Percentiles rank a stretch among this genome's conserved stretches.
Conservation (phyloP, 2,113 vertebrate genomes). For the Pogonocichla stellata region DNA sequence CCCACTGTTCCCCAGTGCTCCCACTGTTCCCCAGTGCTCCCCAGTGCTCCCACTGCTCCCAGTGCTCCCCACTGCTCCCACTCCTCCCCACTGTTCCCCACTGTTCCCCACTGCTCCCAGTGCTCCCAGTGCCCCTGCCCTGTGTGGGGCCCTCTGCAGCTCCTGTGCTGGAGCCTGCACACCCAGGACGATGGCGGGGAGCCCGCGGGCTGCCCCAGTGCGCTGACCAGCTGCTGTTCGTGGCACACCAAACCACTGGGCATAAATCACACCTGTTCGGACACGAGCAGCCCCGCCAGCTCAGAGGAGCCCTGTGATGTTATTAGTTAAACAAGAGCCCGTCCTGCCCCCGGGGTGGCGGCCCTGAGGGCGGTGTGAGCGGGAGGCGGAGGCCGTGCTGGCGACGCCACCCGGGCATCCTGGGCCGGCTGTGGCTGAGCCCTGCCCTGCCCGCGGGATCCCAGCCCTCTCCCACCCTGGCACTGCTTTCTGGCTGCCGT, state of each 20-base stretch:
- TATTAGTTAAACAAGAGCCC: neutral
- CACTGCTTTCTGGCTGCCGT: neutral
- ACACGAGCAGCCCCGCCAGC: rapidly evolving
- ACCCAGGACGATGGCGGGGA: neutral
- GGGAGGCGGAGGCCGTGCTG: rapidly evolving
- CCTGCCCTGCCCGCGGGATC: neutral
- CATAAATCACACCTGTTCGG: neutral
- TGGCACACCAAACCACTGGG: neutral
- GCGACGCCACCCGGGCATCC: neutral
- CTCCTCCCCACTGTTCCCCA: no score
- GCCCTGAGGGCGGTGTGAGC: neutral
- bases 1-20: no score
- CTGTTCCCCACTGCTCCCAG: no score
- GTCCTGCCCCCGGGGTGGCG: rapidly evolving
- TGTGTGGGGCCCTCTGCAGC: neutral
- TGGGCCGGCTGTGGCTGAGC: neutral
- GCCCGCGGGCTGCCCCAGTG: rapidly evolving
- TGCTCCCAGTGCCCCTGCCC: neutral
- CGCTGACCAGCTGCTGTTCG: neutral
- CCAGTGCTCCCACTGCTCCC: no score
- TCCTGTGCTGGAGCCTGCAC: rapidly evolving
- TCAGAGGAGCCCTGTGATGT: neutral
- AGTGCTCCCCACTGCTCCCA: no score
- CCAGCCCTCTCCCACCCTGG: neutral
- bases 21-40: no score